phyloP scores from a whole-genome alignment of 2,888 invertebrate genomes.

The Drosophila infuscata region DNA sequence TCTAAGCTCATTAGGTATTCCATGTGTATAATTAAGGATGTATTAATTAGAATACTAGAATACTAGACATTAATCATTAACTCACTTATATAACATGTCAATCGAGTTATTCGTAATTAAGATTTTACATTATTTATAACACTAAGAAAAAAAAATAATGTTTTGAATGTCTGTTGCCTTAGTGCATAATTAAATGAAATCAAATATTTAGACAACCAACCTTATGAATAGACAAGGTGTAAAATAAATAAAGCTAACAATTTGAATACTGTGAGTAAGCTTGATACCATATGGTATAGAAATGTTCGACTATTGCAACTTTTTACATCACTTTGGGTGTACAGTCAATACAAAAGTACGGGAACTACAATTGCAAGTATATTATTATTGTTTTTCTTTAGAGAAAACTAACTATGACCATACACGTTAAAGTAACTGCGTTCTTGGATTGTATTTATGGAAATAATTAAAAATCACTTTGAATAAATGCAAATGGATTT shows the following conservation, averaged over 20 bases:
- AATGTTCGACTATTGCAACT: background rate
- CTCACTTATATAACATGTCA: constrained; percentile 5
- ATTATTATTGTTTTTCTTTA: background rate
- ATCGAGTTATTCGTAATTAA: background rate
- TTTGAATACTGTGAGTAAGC: background rate
- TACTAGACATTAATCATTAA: constrained; percentile 27
- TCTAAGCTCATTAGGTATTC: constrained; percentile 14
- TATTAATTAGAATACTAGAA: background rate
- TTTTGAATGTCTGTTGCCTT: background rate
- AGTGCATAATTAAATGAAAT: background rate
- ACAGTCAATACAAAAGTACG: background rate
- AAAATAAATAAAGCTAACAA: background rate
- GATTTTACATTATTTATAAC: background rate
- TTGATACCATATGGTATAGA: background rate
- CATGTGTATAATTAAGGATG: background rate
- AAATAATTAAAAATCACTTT: constrained; percentile 43
- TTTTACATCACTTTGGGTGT: background rate
- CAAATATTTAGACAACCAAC: background rate
- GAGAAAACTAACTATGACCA: no score
- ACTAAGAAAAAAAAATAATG: background rate
- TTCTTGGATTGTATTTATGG: constrained; percentile 31
- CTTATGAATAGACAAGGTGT: background rate
- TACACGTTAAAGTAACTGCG: constrained; percentile 2
- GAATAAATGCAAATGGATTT: constrained; percentile 52
- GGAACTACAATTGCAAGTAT: background rate